phyloP scores from a whole-genome alignment of 92 coral and sea anemone species.

The Palythoa grandiflora region DNA sequence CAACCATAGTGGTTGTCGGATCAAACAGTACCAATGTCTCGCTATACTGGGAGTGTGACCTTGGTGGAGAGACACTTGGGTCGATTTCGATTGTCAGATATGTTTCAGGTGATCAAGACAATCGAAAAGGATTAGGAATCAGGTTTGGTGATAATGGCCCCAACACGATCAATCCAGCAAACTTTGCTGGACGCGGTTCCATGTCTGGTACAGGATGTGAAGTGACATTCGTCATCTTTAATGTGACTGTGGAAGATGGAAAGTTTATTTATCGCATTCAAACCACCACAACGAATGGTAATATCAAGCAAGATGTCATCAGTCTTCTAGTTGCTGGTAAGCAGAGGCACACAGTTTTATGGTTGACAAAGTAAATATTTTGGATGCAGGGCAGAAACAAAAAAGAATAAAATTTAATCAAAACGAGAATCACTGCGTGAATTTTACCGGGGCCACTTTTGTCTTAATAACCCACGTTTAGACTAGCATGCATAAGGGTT shows the following conservation, averaged over 20 bases:
- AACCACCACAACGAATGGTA: neutral
- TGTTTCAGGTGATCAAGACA: neutral
- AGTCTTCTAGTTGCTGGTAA: too few relatives aligned
- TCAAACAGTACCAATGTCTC: slow-evolving; percentile 20
- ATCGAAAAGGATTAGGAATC: neutral
- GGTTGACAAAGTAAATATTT: too few relatives aligned
- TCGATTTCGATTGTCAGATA: neutral
- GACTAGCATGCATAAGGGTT: too few relatives aligned
- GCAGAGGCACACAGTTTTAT: too few relatives aligned
- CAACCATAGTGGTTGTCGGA: neutral
- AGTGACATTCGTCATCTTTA: slow-evolving; percentile 6
- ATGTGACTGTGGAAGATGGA: neutral
- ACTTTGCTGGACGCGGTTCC: neutral
- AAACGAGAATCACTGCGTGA: too few relatives aligned
- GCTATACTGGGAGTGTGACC: slow-evolving; percentile 10
- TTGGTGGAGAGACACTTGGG: neutral
- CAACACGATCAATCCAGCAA: neutral
- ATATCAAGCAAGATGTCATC: too few relatives aligned
- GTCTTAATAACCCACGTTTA: too few relatives aligned
- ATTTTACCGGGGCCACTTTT: too few relatives aligned
- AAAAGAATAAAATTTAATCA: too few relatives aligned
- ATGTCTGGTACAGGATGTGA: slow-evolving; percentile 22
- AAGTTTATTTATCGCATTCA: neutral
- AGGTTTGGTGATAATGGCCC: neutral
- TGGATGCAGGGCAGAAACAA: too few relatives aligned